Percentiles rank a stretch among this genome's conserved stretches.
phyloP scores from a whole-genome alignment of 2,797 vertebrate species.

The Poecilia gillii region DNA sequence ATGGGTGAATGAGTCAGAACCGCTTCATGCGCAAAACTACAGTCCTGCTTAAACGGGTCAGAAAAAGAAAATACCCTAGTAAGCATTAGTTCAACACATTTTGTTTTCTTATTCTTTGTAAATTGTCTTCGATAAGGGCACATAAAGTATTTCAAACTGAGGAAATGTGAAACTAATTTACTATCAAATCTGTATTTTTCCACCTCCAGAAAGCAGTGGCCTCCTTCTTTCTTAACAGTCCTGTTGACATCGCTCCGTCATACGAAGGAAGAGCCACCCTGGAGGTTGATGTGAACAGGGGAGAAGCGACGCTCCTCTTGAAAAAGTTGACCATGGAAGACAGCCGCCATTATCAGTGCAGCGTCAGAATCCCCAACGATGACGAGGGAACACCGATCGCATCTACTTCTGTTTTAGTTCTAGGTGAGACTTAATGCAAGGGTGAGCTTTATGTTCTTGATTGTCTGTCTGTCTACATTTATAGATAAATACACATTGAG shows the following conservation, averaged over 20 bases:
- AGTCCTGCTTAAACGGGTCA: conserved; percentile 4
- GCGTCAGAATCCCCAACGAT: conserved; percentile 68
- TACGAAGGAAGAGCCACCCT: conserved; percentile 68
- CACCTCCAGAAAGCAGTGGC: conserved; percentile 61
- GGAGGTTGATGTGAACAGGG: conserved; percentile 9
- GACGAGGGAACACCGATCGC: conserved; percentile 57
- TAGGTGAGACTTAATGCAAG: conserved; percentile 70
- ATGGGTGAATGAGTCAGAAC: conserved; percentile 7
- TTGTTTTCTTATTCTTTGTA: background rate
- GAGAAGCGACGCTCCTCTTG: conserved; percentile 61
- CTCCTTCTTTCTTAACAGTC: conserved; percentile 44
- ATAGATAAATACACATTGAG: background rate
- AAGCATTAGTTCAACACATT: background rate
- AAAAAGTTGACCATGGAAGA: conserved; percentile 70
- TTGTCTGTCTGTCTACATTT: background rate
- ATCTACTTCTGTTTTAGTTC: conserved; percentile 73
- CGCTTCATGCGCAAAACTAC: background rate
- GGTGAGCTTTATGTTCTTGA: background rate
- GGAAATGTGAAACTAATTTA: background rate
- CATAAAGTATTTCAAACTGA: background rate
- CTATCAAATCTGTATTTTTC: conserved; percentile 16
- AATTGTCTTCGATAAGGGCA: background rate
- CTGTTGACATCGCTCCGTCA: conserved; percentile 46
- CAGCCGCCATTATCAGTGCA: conserved; percentile 72
- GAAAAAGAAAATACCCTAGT: background rate